Conservation (phyloP, 2,797 vertebrate species). For the Phylloscopus collybita region DNA sequence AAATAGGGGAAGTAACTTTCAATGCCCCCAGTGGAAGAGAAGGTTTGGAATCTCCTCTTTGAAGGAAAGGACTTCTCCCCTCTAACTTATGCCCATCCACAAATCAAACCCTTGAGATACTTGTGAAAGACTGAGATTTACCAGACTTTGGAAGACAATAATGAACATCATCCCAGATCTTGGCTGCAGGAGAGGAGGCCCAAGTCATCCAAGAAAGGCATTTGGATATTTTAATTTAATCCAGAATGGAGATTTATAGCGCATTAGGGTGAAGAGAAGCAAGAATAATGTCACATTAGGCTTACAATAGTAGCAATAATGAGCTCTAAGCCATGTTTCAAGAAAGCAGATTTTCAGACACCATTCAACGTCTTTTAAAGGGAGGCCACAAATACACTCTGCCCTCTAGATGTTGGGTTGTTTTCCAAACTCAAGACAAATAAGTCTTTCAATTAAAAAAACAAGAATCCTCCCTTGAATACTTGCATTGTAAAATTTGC, state of each 20-base stretch:
- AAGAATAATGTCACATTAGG: slow-evolving; percentile 68
- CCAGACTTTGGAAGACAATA: slow-evolving; percentile 59
- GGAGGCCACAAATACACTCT: neutral
- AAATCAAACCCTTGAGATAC: slow-evolving; percentile 52
- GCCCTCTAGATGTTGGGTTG: neutral
- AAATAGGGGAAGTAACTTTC: neutral
- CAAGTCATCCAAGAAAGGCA: slow-evolving; percentile 68
- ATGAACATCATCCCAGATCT: slow-evolving; percentile 45
- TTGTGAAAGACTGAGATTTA: slow-evolving; percentile 46
- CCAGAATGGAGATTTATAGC: slow-evolving; percentile 70
- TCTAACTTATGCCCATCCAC: neutral
- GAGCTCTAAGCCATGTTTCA: neutral
- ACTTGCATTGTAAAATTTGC: neutral
- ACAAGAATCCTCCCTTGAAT: neutral
- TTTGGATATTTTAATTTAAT: slow-evolving; percentile 70
- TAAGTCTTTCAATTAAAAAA: neutral
- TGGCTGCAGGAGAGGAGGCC: slow-evolving; percentile 35
- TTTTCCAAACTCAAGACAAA: slow-evolving; percentile 25
- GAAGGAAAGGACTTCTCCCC: neutral
- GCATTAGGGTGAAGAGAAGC: slow-evolving; percentile 53
- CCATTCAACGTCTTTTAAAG: neutral
- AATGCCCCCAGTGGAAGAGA: neutral
- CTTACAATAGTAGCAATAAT: slow-evolving; percentile 18
- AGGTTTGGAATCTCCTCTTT: neutral
- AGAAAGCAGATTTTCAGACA: slow-evolving; percentile 1